Percentiles rank a stretch among this genome's conserved stretches.
Evolutionary conservation across 2,113 vertebrate species (phyloP).

Genomic region (Copsychus sechellarum): DNA sequence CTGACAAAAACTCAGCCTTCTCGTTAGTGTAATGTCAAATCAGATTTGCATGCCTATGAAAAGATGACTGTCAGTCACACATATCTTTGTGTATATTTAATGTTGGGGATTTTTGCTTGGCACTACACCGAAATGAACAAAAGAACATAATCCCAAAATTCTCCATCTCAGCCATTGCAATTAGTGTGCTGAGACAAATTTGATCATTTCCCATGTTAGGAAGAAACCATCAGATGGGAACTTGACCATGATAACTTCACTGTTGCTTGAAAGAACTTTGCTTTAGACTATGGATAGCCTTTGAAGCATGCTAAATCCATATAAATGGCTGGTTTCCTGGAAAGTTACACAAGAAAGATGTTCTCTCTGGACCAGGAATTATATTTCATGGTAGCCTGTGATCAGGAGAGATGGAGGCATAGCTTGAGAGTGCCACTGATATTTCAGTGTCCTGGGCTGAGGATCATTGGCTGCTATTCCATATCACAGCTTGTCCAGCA

Average conservation of each 20-base stretch:
- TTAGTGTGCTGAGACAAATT: background rate
- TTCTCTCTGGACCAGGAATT: background rate
- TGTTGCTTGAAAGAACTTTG: background rate
- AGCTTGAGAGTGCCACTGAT: background rate
- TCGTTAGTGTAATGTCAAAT: background rate
- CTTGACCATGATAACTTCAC: background rate
- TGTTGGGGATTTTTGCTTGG: background rate
- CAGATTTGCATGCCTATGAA: background rate
- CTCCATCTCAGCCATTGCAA: background rate
- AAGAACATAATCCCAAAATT: background rate
- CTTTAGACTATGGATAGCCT: background rate
- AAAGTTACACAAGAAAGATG: background rate
- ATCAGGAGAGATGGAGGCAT: background rate
- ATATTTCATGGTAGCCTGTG: background rate
- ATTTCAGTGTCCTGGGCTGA: background rate
- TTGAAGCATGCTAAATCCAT: background rate
- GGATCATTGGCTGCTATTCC: background rate
- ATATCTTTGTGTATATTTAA: background rate
- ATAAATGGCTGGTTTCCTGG: background rate
- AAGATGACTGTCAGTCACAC: background rate
- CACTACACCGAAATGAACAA: background rate
- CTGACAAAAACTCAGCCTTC: background rate
- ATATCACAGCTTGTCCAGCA: accelerated
- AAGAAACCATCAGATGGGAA: background rate
- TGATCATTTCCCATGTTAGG: background rate